phyloP scores from a whole-genome alignment of 2,888 invertebrate genomes.

The Coecobrya sp. region DNA sequence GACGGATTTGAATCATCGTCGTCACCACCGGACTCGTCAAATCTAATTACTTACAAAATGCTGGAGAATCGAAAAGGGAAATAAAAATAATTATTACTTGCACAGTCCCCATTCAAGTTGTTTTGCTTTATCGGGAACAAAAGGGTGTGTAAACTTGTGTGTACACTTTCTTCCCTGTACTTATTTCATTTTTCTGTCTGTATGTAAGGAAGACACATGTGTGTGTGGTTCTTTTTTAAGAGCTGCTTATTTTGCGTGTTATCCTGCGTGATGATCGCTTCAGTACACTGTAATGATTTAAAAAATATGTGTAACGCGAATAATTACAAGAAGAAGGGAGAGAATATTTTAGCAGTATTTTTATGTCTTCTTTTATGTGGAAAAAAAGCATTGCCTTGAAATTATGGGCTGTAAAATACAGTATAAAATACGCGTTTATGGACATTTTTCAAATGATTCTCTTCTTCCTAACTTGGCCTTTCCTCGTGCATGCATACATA shows the following conservation, averaged over 20 bases:
- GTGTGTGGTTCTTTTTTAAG: slow-evolving; percentile 18
- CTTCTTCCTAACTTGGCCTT: neutral
- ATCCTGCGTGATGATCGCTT: slow-evolving; percentile 37
- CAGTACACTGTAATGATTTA: slow-evolving; percentile 7
- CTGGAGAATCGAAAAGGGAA: slow-evolving; percentile 33
- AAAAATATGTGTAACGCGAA: neutral
- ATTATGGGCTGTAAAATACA: slow-evolving; percentile 72
- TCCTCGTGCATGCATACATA: neutral
- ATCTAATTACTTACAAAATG: slow-evolving; percentile 48
- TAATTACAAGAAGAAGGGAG: slow-evolving; percentile 60
- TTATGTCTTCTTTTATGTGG: slow-evolving; percentile 69
- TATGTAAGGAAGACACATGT: neutral
- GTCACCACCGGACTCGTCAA: slow-evolving; percentile 22
- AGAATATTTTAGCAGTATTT: slow-evolving; percentile 6
- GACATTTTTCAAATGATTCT: neutral
- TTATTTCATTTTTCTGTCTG: neutral
- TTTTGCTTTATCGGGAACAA: neutral
- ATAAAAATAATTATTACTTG: slow-evolving; percentile 72
- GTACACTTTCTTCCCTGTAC: neutral
- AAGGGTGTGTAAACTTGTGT: neutral
- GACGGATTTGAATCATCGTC: slow-evolving; percentile 6
- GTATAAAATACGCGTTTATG: slow-evolving; percentile 37
- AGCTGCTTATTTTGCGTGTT: slow-evolving; percentile 34
- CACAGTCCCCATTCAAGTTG: slow-evolving; percentile 41
- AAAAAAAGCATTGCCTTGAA: slow-evolving; percentile 46